phyloP scores from a whole-genome alignment of 2,888 invertebrate species.

The Stenodema calcarata region DNA sequence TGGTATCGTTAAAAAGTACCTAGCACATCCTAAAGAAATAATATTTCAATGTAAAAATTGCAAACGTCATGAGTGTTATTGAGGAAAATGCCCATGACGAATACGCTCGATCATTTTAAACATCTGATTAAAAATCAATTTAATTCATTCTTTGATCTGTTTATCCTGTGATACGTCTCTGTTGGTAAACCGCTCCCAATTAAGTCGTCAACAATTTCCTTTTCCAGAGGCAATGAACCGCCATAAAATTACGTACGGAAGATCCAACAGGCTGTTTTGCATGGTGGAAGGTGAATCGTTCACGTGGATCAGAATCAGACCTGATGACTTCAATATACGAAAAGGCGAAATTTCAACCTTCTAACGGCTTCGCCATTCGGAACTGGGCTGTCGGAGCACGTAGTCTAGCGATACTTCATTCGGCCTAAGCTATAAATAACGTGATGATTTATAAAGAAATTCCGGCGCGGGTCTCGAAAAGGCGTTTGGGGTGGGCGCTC shows the following conservation, averaged over 20 bases:
- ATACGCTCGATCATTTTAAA: too few species aligned
- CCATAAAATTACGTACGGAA: neutral
- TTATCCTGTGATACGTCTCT: too few species aligned
- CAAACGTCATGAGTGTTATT: too few species aligned
- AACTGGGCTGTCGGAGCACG: neutral
- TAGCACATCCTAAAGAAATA: too few species aligned
- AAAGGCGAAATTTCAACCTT: neutral
- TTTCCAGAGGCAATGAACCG: neutral
- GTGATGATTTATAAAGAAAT: conserved; percentile 21
- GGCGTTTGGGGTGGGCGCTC: neutral
- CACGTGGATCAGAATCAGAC: neutral
- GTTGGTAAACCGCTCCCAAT: neutral
- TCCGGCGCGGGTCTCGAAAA: neutral
- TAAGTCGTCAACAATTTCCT: neutral
- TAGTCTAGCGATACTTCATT: conserved; percentile 11
- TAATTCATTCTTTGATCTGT: too few species aligned
- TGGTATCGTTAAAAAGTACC: too few species aligned
- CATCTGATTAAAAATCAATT: too few species aligned
- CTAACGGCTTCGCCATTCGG: neutral
- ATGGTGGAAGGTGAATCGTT: neutral
- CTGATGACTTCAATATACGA: neutral
- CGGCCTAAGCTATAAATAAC: neutral
- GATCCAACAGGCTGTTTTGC: neutral
- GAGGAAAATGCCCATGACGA: too few species aligned
- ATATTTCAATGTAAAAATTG: too few species aligned